Evolutionary conservation across 1,140 invertebrate species (phyloP), one percentile per base, ranked within the genome.

Genomic region (Brachionus sp.): DNA sequence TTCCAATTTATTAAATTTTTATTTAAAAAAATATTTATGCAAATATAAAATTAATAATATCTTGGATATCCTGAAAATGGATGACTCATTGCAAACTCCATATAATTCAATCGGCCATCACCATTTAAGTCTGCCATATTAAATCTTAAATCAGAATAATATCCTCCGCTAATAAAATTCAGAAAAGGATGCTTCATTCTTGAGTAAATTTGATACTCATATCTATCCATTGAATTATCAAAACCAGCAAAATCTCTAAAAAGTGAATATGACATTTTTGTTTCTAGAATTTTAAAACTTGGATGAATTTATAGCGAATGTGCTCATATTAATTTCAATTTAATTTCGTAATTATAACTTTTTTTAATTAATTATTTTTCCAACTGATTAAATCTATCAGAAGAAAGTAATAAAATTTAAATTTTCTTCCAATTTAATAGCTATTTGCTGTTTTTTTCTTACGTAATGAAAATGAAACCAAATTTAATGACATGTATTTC

Each of bases 191-290:
- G 29, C 35, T 39, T 70, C 33, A 16, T 39, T 70, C 37, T 29
- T 6, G 66, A 70, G 16, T 70, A 70, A 3, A 19, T 19, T 39
- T 37, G 6, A 39, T 70, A 70, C 19, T 39, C 66, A 39, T 70
- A 19, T 70, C 37, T 70, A 70, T 70, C 66, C 16, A 70, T 39
- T 19, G 37, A 37, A 37, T 16, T 16, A 16, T 70, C 66, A 9
- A 19, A 3, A 70, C 66, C 66, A 23, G 66, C 66, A 37, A 70
- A 37, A 39, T 70, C 66, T 70, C 37, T 70, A 39, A 70, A 70
- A 1, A 39, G n/a, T 19, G 33, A 33, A 66, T 37, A 33, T n/a
- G 64, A 66, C 64, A 66, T 66, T 66, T 35, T 66, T 37, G 1
- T 13, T 66, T 50, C 19, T 23, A 9, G 50, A 19, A 23, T 57